Base-by-base conservation (phyloP, 2,797 vertebrate species). In the Bryconaethiops microstoma region DNA sequence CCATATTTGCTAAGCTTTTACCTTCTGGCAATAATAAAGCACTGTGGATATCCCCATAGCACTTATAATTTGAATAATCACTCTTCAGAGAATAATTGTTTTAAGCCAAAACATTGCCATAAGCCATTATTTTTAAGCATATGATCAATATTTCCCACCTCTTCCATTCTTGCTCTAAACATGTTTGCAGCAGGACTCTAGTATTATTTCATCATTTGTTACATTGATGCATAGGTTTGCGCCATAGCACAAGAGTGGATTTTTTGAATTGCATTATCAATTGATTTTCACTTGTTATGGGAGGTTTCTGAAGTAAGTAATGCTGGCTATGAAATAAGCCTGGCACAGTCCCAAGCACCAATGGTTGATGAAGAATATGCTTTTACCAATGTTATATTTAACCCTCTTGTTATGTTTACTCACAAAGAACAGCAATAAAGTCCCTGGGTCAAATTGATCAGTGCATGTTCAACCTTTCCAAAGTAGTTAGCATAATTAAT, bases 91-190 rank as follows among this genome's bases (percentile, higher is more conserved):
- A 1, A 21, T 5, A n/a, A 45, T 16, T 21, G 4, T 21, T n/a
- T 68, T 45, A 7, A 4, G 42, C 0, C 0, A 1, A 35, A 48
- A 48, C 9, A 50, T 25, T 16, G 74, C 74, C 35, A 64, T 75
- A 64, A 74, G 48, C 21, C 70, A 70, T 74, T 73, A 23, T 19
- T 65, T n/a, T 82, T 65, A 13, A 13, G 59, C 23, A 25, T 23
- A 29, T 45, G 67, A 75, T 82, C 71, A 82, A 82, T 82, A 82
- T 83, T 25, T 74, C 17, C 57, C 39, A 54, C 29, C 55, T 75
- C 74, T 57, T 82, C 68, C 67, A 68, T 74, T 45, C 63, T 29
- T 9, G 23, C 10, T 10, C 2, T 0, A 9, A 35, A 14, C 23
- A 29, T 35, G 14, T 35, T 63, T 63, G 23, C 21, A 13, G 4